Percentiles rank a stretch among this genome's conserved stretches.
These are phyloP conservation scores for Dromaius novaehollandiae DNA, from an alignment of 2,113 vertebrate genomes.

Conservation along the genomic window DNA sequence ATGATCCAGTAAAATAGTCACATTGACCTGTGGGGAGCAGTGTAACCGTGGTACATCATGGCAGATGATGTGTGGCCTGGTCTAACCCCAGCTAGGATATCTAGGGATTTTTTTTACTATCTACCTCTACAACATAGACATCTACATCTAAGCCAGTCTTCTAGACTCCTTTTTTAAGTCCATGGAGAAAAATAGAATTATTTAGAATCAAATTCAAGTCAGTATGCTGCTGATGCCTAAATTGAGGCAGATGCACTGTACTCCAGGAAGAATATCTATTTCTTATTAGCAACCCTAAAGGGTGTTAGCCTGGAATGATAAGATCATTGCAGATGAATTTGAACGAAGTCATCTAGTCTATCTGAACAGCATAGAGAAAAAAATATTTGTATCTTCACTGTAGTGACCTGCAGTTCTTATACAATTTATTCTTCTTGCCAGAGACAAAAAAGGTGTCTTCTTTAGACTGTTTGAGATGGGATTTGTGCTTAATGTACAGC, in stretches of 20 bases:
- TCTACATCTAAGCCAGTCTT: not conserved
- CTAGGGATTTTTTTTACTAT: not conserved
- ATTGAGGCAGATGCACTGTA: not conserved
- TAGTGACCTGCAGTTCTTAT: not conserved
- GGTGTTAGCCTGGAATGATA: not conserved
- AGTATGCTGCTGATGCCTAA: not conserved
- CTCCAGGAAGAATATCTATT: not conserved
- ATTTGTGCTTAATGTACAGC: not conserved
- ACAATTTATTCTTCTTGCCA: not conserved
- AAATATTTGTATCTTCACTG: not conserved
- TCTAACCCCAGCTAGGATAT: not conserved
- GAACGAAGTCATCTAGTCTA: not conserved
- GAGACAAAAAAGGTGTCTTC: not conserved
- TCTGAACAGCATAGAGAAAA: not conserved
- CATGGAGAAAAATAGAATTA: not conserved
- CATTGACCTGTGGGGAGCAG: not conserved
- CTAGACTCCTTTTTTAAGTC: not conserved
- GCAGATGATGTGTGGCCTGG: not conserved
- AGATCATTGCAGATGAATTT: not conserved
- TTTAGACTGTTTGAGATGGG: not conserved
- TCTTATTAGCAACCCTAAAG: not conserved
- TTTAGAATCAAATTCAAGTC: not conserved
- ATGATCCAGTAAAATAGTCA: not conserved
- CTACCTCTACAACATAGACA: rapidly evolving
- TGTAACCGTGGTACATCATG: not conserved